phyloP scores from a whole-genome alignment of 2,797 vertebrate genomes.

The Tokudaia tokunoshimensis region DNA sequence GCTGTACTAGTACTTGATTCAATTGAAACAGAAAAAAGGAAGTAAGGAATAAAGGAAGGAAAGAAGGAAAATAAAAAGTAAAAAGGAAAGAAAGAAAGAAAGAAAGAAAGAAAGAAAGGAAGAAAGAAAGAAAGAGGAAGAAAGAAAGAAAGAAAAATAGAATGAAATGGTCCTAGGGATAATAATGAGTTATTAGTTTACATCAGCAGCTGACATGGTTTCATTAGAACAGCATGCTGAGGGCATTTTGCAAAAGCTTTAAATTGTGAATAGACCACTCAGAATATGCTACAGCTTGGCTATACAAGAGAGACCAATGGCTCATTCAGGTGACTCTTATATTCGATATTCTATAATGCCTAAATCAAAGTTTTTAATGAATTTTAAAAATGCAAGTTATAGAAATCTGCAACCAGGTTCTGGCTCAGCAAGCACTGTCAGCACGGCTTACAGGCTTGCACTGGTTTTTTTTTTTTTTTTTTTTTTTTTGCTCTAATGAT shows the following conservation, averaged over 20 bases:
- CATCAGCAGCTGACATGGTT: conserved; percentile 2
- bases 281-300: background rate
- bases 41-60: background rate
- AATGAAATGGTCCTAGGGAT: background rate
- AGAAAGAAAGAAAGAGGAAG: background rate
- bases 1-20: background rate
- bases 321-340: conserved; percentile 17
- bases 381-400: conserved; percentile 71
- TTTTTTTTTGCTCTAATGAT: conserved; percentile 52
- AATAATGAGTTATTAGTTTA: conserved; percentile 2
- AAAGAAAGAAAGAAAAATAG: background rate
- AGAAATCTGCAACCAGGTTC: conserved; percentile 46
- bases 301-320: background rate
- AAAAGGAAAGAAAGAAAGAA: background rate
- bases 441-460: conserved; percentile 32
- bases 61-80: background rate
- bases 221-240: background rate
- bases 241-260: background rate
- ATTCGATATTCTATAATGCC: conserved; percentile 57
- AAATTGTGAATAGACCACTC: background rate
- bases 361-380: conserved; percentile 77
- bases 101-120: no score
- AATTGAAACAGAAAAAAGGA: background rate
- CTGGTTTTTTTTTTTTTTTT: background rate
- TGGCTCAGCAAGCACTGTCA: conserved; percentile 69